These are phyloP conservation scores for Arnoldichthys spilopterus DNA, from an alignment of 2,797 vertebrate genomes.

Conservation along the genomic window DNA sequence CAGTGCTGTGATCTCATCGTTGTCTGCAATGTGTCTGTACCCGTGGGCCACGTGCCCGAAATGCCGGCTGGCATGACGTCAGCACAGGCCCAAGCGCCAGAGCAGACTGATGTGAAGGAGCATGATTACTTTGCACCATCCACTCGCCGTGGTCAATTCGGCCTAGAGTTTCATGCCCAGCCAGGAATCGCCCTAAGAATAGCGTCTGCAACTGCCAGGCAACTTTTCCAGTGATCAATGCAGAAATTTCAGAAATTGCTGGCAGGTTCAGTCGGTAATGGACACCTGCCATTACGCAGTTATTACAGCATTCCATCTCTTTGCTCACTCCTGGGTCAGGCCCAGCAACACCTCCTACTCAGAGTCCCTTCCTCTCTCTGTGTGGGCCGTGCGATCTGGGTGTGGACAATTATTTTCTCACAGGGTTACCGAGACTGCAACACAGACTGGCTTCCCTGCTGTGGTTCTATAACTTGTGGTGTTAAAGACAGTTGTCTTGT, in stretches of 20 bases:
- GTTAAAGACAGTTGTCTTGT: constrained; percentile 34
- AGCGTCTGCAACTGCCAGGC: constrained; percentile 44
- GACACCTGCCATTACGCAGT: constrained; percentile 61
- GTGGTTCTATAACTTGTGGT: constrained; percentile 18
- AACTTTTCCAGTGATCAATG: constrained; percentile 52
- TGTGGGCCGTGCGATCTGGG: constrained; percentile 50
- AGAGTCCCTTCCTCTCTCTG: constrained; percentile 44
- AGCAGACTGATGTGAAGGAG: constrained; percentile 22
- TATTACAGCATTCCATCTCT: constrained; percentile 50
- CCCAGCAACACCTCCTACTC: constrained; percentile 60
- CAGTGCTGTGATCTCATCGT: constrained; percentile 41
- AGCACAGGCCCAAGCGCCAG: constrained; percentile 3
- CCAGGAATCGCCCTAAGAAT: constrained; percentile 54
- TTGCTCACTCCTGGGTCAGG: constrained; percentile 49
- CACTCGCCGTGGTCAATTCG: constrained; percentile 20
- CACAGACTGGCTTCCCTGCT: constrained; percentile 17
- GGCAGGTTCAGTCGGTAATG: constrained; percentile 42
- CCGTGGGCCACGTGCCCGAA: constrained; percentile 30
- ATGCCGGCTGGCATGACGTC: constrained; percentile 32
- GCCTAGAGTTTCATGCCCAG: constrained; percentile 44
- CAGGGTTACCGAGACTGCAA: neutral
- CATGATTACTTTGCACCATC: constrained; percentile 37
- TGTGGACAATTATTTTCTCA: constrained; percentile 44
- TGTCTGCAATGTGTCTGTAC: constrained; percentile 35
- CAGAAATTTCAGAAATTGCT: constrained; percentile 44